Base-by-base conservation (phyloP, 2,113 vertebrate genomes). In the Aphelocoma coerulescens region DNA sequence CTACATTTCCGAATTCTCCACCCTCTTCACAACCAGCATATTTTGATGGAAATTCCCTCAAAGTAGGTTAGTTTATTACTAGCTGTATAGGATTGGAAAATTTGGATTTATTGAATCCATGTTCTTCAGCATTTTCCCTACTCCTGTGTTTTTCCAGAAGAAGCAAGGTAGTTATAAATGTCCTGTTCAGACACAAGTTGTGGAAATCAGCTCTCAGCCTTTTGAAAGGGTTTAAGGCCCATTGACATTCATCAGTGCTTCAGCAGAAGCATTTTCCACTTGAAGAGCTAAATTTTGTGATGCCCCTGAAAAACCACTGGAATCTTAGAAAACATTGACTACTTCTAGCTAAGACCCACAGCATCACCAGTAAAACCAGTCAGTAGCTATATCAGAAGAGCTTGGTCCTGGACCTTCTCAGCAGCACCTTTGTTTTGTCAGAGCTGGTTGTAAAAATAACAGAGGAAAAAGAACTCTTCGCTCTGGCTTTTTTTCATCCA, bases 151-250 rank as follows among this genome's bases (percentile, higher is more conserved):
- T 88, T 85, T 67, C 39, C 61, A 82, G 32, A 82, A 1, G 61
- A 72, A 72, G 10, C 1, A 2, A 49, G 11, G 43, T 13, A 57
- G 17, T 24, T 59, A 7, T 33, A 57, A 85, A 68, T 1, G 2
- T 37, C 39, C 63, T 77, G 28, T 35, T 69, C 2, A 1, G 44
- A 44, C 12, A 6, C 0, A 1, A 62, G 43, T 0, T 5, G 21
- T 35, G 3, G 39, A 74, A 94, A 73, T 16, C 20, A 28, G 23
- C 17, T 7, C 69, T 35, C 10, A 91, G 28, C 7, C n/a, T 73
- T 84, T 46, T 22, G 15, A n/a, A 79, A 89, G 22, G 35, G 5
- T 57, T 75, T n/a, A 57, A 27, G 32, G 20, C 30, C 4, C 2
- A 27, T 3, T 58, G 55, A 16, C 13, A 5, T 35, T n/a, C 0